Conservation (phyloP, 2,113 vertebrate species). For the Siniperca knerii region DNA sequence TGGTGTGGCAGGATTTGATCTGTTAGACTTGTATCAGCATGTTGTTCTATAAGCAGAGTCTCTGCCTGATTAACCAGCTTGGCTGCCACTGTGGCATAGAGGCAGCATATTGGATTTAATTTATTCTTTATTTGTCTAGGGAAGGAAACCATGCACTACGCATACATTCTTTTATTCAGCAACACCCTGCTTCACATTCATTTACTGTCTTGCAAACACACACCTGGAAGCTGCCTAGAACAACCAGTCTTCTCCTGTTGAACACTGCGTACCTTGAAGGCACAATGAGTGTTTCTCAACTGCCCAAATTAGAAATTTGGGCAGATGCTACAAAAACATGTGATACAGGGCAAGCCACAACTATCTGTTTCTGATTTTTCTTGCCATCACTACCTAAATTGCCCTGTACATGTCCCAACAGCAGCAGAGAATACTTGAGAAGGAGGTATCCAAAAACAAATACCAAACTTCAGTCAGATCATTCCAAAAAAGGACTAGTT, state of each 20-base stretch:
- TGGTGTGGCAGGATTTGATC: not conserved
- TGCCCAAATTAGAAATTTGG: too few relatives aligned
- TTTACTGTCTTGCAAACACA: not conserved
- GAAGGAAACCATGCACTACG: not conserved
- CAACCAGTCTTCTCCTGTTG: not conserved
- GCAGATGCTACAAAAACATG: conserved; percentile 31
- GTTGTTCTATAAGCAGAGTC: conserved; percentile 8
- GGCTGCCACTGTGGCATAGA: conserved; percentile 5
- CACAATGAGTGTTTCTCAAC: not conserved
- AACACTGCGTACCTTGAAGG: not conserved
- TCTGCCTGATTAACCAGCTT: conserved; percentile 11
- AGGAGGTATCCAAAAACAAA: conserved; percentile 26
- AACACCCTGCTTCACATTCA: not conserved
- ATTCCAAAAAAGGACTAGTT: not conserved
- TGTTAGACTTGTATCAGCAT: conserved; percentile 24
- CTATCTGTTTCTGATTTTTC: conserved; percentile 30
- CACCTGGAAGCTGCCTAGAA: not conserved
- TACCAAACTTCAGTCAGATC: conserved; percentile 14
- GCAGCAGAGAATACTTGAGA: conserved; percentile 23
- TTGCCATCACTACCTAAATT: conserved; percentile 23
- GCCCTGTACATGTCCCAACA: conserved; percentile 52
- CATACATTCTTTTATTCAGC: not conserved
- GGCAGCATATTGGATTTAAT: not conserved
- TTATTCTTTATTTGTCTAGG: conserved; percentile 13
- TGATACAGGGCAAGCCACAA: conserved; percentile 44